Base-by-base conservation (phyloP, 2,113 vertebrate species). In the Theristicus caerulescens region DNA sequence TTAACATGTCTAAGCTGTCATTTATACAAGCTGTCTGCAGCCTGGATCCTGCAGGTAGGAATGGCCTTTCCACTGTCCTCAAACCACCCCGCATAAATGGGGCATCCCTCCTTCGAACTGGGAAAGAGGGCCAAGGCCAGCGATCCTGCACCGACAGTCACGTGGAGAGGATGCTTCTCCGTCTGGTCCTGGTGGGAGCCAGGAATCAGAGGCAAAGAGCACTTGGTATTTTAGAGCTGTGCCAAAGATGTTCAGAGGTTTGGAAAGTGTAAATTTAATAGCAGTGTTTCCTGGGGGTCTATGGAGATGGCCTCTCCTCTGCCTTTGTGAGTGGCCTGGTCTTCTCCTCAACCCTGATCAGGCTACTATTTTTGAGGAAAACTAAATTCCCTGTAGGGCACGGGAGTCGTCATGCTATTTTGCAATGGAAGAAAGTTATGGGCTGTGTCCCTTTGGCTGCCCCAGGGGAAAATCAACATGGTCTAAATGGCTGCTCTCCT, bases 1-100 rank as follows among this genome's bases (percentile, higher is more conserved):
- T 93, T 93, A 88, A 40, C 12, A 17, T 80, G 61, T 82, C 74
- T 80, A 46, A 87, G 36, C 40, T 90, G 70, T 91, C 49, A 29
- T 87, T 95, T 91, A 38, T n/a, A 38, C 5, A 13, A 25, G 25
- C 66, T 79, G 57, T 6, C 52, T 93, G 66, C 73, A 91, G 86
- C 82, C 69, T 82, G 79, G 27, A 65, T 89, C 83, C 77, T 82
- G 49, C 54, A 82, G 77, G 81, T 90, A 52, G 62, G 40, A 82
- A 88, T 73, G 61, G 67, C 79, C 79, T 92, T 84, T 87, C 82
- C 61, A 14, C 16, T 94, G 79, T 92, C 95, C 88, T 86, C 86
- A 96, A 86, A 81, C 5, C 55, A 86, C 86, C 59, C 32, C 2
- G 4, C 9, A 2, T n/a, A 95, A 88, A 27, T 71, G 76, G 93